phyloP scores from a whole-genome alignment of 2,797 vertebrate genomes.

The Microctenopoma steveboyesi region DNA sequence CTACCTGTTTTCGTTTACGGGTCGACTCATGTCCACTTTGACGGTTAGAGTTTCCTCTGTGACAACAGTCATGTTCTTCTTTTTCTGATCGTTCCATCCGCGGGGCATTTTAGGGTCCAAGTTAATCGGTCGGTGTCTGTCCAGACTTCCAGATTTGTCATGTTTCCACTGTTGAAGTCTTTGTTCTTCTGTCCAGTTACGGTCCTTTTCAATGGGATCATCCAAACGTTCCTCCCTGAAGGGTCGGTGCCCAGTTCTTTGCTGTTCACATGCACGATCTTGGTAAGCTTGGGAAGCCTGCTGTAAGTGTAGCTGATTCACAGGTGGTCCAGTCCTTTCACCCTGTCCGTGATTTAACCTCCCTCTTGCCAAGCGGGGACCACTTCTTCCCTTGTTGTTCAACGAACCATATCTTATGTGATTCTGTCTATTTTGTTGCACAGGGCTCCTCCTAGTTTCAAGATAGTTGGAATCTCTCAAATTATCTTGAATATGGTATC shows the following conservation, averaged over 20 bases:
- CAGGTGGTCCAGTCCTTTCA: constrained; percentile 20
- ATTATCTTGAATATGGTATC: constrained; percentile 25
- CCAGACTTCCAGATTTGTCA: constrained; percentile 21
- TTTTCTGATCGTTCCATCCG: constrained; percentile 47
- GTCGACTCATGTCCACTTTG: constrained; percentile 92
- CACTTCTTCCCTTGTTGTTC: constrained; percentile 37
- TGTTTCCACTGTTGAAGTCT: constrained; percentile 34
- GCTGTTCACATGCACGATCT: constrained; percentile 29
- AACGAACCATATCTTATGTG: neutral
- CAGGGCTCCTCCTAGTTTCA: constrained; percentile 48
- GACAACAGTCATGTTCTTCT: constrained; percentile 6
- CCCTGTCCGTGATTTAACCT: constrained; percentile 5
- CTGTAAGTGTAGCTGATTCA: constrained; percentile 24
- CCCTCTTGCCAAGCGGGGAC: constrained; percentile 12
- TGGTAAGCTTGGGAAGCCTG: constrained; percentile 34
- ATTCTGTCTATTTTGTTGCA: constrained; percentile 17
- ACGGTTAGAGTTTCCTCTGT: constrained; percentile 87
- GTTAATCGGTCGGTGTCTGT: constrained; percentile 7
- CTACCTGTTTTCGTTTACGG: constrained; percentile 88
- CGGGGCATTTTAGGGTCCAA: constrained; percentile 51
- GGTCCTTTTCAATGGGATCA: constrained; percentile 7
- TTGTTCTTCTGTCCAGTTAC: constrained; percentile 48
- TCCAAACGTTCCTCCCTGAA: constrained; percentile 23
- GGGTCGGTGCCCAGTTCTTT: constrained; percentile 9
- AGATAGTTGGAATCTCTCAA: constrained; percentile 32